Base-by-base conservation (phyloP, 2,797 vertebrate genomes). In the Nannoperca australis region DNA sequence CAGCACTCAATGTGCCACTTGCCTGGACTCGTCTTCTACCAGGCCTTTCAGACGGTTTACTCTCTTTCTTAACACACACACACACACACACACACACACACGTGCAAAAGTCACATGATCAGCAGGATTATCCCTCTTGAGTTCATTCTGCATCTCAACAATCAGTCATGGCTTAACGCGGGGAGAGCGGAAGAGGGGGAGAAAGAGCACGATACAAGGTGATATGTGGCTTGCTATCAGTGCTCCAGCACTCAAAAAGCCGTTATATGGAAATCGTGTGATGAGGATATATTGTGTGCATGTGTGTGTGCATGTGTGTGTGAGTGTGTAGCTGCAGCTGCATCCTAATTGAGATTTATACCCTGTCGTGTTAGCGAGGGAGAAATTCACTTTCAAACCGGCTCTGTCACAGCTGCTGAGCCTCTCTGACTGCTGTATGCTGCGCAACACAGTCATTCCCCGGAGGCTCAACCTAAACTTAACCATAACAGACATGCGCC, bases 271-370 rank as follows among this genome's bases (percentile, higher is more conserved):
- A 91, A 88, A 85, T 83, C 60, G 76, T 84, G 61, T 76, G 83
- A 81, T 78, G 85, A 82, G 80, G 69, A 85, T 85, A 58, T 73
- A 87, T 73, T 70, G 73, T 82, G 55, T 68, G 71, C 40, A 14
- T 79, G 66, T 70, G 63, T 77, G 47, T 65, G 45, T 56, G 63
- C 44, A 65, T 72, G 56, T 72, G 66, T 66, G 74, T 80, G 70
- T 38, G 70, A 85, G 81, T 67, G 85, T 61, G 62, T 65, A 11
- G 49, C 73, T 81, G 73, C 85, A 91, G 88, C 90, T 90, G 86
- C 82, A 85, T 75, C 81, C 87, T 91, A 88, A 91, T 91, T 92
- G 91, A 94, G 91, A 93, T 93, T 89, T 93, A 91, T 90, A 83
- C 74, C 81, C 84, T 75, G 83, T 85, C 80, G 51, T 84, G 81